Evolutionary conservation across 2,113 vertebrate species (phyloP).

Genomic region (Festucalex cinctus): DNA sequence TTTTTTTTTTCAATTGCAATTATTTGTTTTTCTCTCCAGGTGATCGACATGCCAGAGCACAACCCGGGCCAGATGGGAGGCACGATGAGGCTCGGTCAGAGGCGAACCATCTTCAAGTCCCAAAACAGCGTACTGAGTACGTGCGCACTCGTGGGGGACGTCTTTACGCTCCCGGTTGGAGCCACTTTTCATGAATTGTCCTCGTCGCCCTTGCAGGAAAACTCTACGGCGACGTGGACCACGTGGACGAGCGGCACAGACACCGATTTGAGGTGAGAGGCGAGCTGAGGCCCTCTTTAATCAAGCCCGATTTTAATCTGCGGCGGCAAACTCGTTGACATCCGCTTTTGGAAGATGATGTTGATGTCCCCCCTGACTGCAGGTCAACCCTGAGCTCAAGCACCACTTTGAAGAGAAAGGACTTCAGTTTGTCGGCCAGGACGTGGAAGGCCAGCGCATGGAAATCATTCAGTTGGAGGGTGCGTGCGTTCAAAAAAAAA

Average conservation of each 20-base stretch:
- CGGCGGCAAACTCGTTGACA: neutral
- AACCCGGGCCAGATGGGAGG: conserved; percentile 95
- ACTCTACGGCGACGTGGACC: conserved; percentile 84
- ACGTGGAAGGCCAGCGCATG: conserved; percentile 90
- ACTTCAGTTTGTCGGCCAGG: conserved; percentile 89
- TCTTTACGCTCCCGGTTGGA: neutral
- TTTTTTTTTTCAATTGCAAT: neutral
- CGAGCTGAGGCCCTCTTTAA: neutral
- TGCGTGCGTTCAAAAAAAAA: conserved; percentile 48
- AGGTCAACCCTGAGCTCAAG: conserved; percentile 93
- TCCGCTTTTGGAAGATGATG: neutral
- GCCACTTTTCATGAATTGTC: neutral
- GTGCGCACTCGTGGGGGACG: conserved; percentile 26
- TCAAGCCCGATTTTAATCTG: neutral
- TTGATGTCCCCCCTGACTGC: neutral
- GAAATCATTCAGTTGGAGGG: conserved; percentile 91
- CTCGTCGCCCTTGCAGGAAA: conserved; percentile 72
- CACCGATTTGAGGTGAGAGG: conserved; percentile 91
- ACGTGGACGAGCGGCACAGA: conserved; percentile 90
- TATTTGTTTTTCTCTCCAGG: conserved; percentile 68
- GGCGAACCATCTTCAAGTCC: conserved; percentile 88
- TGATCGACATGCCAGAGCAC: conserved; percentile 98
- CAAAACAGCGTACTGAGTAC: conserved; percentile 85
- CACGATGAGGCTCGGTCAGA: conserved; percentile 94
- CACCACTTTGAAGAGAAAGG: conserved; percentile 84